phyloP scores from a whole-genome alignment of 2,888 invertebrate species.

The Fissipunctia ypsillon region DNA sequence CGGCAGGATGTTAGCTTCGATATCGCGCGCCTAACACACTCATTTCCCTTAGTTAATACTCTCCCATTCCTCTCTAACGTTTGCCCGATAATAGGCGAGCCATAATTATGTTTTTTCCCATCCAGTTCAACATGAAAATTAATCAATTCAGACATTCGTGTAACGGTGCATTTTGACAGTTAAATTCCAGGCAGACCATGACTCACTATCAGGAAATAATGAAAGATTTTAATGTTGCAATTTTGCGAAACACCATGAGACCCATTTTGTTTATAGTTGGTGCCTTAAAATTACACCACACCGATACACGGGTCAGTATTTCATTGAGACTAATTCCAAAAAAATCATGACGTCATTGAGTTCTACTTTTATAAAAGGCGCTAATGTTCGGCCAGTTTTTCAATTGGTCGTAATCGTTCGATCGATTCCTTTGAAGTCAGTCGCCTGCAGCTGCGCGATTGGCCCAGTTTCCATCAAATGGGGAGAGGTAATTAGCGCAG shows the following conservation, averaged over 20 bases:
- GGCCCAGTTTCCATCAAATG: slow-evolving; percentile 70
- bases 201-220: slow-evolving; percentile 58
- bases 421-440: slow-evolving; percentile 76
- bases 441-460: slow-evolving; percentile 65
- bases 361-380: slow-evolving; percentile 31
- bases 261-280: slow-evolving; percentile 26
- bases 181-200: slow-evolving; percentile 55
- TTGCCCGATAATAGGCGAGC: slow-evolving; percentile 38
- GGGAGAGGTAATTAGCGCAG: slow-evolving; percentile 70
- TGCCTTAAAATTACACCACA: slow-evolving; percentile 40
- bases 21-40: slow-evolving; percentile 27
- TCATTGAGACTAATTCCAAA: slow-evolving; percentile 32
- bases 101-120: slow-evolving; percentile 59
- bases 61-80: slow-evolving; percentile 38
- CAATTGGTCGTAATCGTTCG: slow-evolving; percentile 78
- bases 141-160: slow-evolving; percentile 53
- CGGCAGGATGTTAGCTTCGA: slow-evolving; percentile 40
- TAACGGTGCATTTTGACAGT: slow-evolving; percentile 58
- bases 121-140: slow-evolving; percentile 47
- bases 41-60: slow-evolving; percentile 53
- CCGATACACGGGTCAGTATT: background rate
- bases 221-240: slow-evolving; percentile 55
- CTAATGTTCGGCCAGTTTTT: slow-evolving; percentile 72
- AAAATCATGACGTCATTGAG: slow-evolving; percentile 49
- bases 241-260: slow-evolving; percentile 60